Evolutionary conservation across 1,140 invertebrate genomes (phyloP).

Genomic region (Caerostris extrusa): DNA sequence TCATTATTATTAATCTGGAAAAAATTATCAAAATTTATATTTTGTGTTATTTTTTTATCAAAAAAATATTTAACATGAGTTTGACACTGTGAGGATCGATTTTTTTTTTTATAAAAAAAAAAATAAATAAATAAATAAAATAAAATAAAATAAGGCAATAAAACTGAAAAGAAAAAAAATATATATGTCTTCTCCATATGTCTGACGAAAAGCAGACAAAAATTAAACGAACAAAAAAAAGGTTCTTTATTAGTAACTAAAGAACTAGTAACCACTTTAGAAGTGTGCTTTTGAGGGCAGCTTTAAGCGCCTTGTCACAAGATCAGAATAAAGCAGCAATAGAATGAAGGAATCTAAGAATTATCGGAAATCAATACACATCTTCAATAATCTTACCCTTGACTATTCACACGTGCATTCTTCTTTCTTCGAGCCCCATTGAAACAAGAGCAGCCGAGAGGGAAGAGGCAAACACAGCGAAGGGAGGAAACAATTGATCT

Average conservation of each 20-base stretch:
- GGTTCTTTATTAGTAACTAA: background rate
- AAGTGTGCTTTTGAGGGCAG: conserved; percentile 36
- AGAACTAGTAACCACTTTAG: conserved; percentile 51
- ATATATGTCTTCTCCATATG: background rate
- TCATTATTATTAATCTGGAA: no score
- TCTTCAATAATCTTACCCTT: conserved; percentile 75
- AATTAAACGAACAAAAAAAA: background rate
- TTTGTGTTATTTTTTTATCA: no score
- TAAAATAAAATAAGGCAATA: background rate
- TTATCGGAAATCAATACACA: conserved; percentile 74
- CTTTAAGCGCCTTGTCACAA: conserved; percentile 55
- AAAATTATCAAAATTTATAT: no score
- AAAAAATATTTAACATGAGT: no score
- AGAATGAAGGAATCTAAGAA: conserved; percentile 69
- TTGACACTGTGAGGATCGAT: no score
- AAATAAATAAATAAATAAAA: background rate
- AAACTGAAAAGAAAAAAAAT: background rate
- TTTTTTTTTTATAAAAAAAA: background rate
- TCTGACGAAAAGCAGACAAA: background rate
- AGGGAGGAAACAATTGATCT: conserved; percentile 63
- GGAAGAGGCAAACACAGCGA: conserved; percentile 43
- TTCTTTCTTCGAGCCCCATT: conserved; percentile 33
- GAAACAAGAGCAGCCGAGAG: conserved; percentile 69
- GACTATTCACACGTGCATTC: conserved; percentile 73
- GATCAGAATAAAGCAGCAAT: conserved; percentile 66